A percentile compares a stretch with the other conserved stretches of the same genome.
Conservation (phyloP, 2,113 vertebrate species). For the Thymallus thymallus region DNA sequence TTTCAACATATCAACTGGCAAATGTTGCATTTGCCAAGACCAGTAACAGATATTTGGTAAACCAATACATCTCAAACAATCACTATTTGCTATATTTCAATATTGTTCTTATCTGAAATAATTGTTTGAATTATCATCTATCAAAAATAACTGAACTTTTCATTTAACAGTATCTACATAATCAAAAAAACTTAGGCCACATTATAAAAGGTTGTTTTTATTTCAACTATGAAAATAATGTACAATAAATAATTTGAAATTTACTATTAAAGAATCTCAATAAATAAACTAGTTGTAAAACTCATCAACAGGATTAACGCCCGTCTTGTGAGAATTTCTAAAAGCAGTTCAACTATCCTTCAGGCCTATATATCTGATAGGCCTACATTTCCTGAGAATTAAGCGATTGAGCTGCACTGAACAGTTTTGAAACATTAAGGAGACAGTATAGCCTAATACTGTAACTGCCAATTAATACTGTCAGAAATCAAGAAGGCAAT, state of each 20-base stretch:
- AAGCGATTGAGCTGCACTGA: slow-evolving; percentile 74
- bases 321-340: slow-evolving; percentile 67
- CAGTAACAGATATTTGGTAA: background rate
- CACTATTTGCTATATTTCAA: background rate
- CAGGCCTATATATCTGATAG: slow-evolving; percentile 15
- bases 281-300: slow-evolving; percentile 97
- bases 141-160: background rate
- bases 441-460: slow-evolving; percentile 55
- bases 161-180: slow-evolving; percentile 6
- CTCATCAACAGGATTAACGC: slow-evolving; percentile 72
- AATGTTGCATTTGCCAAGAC: background rate
- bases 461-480: slow-evolving; percentile 16
- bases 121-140: background rate
- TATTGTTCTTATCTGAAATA: background rate
- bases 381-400: slow-evolving; percentile 79
- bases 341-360: slow-evolving; percentile 69
- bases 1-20: background rate
- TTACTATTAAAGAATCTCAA: slow-evolving; percentile 94
- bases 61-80: background rate
- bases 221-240: slow-evolving; percentile 99
- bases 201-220: slow-evolving; percentile 69
- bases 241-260: slow-evolving; percentile 98
- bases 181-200: slow-evolving; percentile 58
- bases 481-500: slow-evolving; percentile 40
- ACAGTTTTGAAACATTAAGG: slow-evolving; percentile 38